phyloP scores from a whole-genome alignment of 1,140 invertebrate genomes.

The Branchinecta lynchi region DNA sequence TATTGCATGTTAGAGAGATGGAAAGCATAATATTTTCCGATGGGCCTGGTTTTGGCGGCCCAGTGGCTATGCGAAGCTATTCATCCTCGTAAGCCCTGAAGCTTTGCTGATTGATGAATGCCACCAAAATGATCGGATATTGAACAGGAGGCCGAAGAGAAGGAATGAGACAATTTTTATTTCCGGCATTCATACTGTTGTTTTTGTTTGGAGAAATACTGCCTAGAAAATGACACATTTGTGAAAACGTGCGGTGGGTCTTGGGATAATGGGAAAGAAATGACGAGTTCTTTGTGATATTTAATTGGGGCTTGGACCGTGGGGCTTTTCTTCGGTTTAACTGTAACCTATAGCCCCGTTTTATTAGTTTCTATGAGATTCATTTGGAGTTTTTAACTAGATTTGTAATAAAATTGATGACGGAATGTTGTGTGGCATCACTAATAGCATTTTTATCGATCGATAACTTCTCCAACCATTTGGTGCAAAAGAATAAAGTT shows the following conservation, averaged over 20 bases:
- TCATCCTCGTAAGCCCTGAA: background rate
- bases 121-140: background rate
- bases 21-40: background rate
- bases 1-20: background rate
- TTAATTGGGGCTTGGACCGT: background rate
- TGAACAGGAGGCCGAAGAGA: background rate
- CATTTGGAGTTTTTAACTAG: too few species aligned
- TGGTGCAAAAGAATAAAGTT: too few species aligned
- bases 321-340: too few species aligned
- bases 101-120: background rate
- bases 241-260: background rate
- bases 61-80: background rate
- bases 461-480: too few species aligned
- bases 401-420: too few species aligned
- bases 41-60: conserved; percentile 10
- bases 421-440: too few species aligned
- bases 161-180: background rate
- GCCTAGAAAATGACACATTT: background rate
- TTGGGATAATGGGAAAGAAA: background rate
- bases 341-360: too few species aligned
- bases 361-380: too few species aligned
- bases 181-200: background rate
- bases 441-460: too few species aligned
- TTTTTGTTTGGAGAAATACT: background rate
- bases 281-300: background rate